Conservation (phyloP, 1,140 invertebrate genomes). For the Nomia melanderi region DNA sequence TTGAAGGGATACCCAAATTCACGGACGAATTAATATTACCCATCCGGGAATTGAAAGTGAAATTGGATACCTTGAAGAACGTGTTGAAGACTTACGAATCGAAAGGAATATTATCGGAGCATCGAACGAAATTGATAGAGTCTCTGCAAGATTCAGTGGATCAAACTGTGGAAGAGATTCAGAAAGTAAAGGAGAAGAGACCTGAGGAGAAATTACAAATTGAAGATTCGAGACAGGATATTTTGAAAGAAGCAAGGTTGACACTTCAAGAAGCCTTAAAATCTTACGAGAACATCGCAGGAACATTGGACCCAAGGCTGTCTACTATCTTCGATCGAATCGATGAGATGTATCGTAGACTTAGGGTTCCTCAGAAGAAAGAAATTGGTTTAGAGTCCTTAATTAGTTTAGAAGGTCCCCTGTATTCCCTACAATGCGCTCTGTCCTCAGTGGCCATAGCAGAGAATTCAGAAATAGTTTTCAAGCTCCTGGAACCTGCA, state of each 20-base stretch:
- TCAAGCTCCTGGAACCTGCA: constrained; percentile 35
- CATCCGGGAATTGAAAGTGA: constrained; percentile 67
- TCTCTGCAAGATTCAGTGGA: constrained; percentile 70
- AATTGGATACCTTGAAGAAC: constrained; percentile 69
- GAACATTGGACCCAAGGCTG: constrained; percentile 22
- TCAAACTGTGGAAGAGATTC: constrained; percentile 59
- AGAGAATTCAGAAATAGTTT: constrained; percentile 16
- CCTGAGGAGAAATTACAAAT: background rate
- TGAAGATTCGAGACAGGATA: constrained; percentile 16
- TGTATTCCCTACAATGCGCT: constrained; percentile 28
- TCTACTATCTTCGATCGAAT: constrained; percentile 39
- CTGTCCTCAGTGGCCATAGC: constrained; percentile 14
- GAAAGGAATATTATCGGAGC: constrained; percentile 52
- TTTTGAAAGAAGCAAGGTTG: constrained; percentile 29
- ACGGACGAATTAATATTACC: constrained; percentile 52
- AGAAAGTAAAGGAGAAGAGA: constrained; percentile 46
- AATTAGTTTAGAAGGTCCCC: constrained; percentile 37
- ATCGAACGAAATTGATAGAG: constrained; percentile 68
- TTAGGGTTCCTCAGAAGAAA: constrained; percentile 20
- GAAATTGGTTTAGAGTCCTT: constrained; percentile 16
- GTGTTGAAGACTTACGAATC: constrained; percentile 73
- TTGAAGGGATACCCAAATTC: background rate
- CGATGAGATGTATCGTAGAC: constrained; percentile 28
- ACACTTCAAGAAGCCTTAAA: constrained; percentile 31
- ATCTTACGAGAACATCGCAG: constrained; percentile 30